These are phyloP conservation scores for Trachymyrmex cornetzi DNA, from an alignment of 1,140 invertebrate species.

Conservation along the genomic window DNA sequence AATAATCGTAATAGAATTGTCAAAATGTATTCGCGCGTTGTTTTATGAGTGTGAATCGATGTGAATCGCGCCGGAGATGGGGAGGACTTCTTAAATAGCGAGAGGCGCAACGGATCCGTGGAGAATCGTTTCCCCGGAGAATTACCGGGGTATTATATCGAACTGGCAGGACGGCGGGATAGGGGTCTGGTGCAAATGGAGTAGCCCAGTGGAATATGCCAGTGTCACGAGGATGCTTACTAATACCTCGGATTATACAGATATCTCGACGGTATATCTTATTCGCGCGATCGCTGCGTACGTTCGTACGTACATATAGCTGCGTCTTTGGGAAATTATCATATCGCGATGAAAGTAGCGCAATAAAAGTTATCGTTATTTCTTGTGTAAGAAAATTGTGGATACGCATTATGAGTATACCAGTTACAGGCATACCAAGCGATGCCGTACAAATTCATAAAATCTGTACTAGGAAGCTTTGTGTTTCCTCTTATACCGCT, in stretches of 20 bases:
- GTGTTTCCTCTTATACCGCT: not conserved
- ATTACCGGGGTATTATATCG: constrained; percentile 84
- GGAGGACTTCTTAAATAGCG: constrained; percentile 81
- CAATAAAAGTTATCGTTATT: constrained; percentile 44
- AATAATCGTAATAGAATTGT: constrained; percentile 86
- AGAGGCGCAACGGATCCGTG: constrained; percentile 81
- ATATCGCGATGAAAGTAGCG: constrained; percentile 69
- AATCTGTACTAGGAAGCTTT: not conserved
- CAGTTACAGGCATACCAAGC: not conserved
- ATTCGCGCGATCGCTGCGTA: constrained; percentile 73
- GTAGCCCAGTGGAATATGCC: constrained; percentile 75
- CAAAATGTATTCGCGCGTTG: constrained; percentile 85
- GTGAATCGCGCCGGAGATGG: constrained; percentile 74
- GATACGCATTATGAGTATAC: not conserved
- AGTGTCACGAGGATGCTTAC: constrained; percentile 77
- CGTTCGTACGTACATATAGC: constrained; percentile 10
- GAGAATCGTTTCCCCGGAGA: constrained; percentile 84
- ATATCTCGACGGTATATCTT: constrained; percentile 77
- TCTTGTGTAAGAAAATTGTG: constrained; percentile 56
- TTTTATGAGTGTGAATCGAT: constrained; percentile 84
- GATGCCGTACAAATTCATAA: not conserved
- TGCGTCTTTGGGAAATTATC: constrained; percentile 70
- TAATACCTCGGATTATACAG: constrained; percentile 78
- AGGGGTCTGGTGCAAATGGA: constrained; percentile 77
- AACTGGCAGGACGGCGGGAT: constrained; percentile 80